Percentiles rank a stretch among this genome's conserved stretches.
These are phyloP conservation scores for Agrilus cyanescens DNA, from an alignment of 2,888 invertebrate species.

Conservation along the genomic window DNA sequence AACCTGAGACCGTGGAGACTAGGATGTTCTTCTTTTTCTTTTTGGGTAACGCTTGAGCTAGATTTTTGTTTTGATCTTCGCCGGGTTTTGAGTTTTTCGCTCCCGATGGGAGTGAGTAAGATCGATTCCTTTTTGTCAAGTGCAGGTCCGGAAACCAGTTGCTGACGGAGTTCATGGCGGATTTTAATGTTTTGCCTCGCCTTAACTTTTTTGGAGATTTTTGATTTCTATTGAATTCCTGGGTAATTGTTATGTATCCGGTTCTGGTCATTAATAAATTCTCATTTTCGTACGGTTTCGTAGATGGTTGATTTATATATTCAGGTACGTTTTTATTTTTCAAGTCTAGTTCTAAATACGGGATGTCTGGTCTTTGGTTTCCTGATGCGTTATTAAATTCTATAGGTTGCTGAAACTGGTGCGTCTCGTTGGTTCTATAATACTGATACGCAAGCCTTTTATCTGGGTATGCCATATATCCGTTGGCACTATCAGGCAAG, in stretches of 20 bases:
- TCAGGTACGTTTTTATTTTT: slow-evolving; percentile 43
- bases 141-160: slow-evolving; percentile 73
- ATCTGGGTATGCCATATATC: too few species aligned
- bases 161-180: slow-evolving; percentile 69
- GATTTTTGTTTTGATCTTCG: slow-evolving; percentile 35
- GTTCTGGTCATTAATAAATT: slow-evolving; percentile 65
- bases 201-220: slow-evolving; percentile 55
- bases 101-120: slow-evolving; percentile 69
- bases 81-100: slow-evolving; percentile 44
- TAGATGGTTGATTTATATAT: slow-evolving; percentile 30
- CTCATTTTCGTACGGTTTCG: slow-evolving; percentile 40
- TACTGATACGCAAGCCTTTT: too few species aligned
- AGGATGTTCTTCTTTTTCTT: slow-evolving; percentile 72
- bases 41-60: slow-evolving; percentile 29
- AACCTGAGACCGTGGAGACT: slow-evolving; percentile 73
- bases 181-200: slow-evolving; percentile 58
- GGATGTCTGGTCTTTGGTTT: slow-evolving; percentile 34
- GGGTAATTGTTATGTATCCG: slow-evolving; percentile 63
- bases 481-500: too few species aligned
- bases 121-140: slow-evolving; percentile 64
- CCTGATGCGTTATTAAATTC: slow-evolving; percentile 26
- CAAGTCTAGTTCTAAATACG: slow-evolving; percentile 35
- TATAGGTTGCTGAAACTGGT: slow-evolving; percentile 21
- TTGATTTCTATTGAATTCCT: slow-evolving; percentile 47
- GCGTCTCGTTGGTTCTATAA: slow-evolving; percentile 7